Evolutionary conservation across 2,797 vertebrate species (phyloP).

Genomic region (Phrynocephalus vlangalii): DNA sequence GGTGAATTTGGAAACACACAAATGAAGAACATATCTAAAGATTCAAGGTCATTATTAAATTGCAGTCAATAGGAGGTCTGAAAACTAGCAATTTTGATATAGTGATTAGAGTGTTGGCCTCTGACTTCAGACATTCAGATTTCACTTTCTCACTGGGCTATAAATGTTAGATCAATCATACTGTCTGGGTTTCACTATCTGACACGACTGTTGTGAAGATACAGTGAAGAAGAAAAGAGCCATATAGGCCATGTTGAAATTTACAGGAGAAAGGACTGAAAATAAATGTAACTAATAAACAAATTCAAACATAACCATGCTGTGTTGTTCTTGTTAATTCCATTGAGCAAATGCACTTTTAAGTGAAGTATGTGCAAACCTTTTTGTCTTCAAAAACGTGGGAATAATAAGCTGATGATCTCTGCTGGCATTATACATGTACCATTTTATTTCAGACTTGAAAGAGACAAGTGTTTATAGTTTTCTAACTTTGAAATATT

Average conservation of each 20-base stretch:
- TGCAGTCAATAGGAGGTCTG: background rate
- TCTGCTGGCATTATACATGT: background rate
- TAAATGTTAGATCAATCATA: too few species aligned
- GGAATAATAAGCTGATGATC: background rate
- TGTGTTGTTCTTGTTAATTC: background rate
- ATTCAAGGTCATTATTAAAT: background rate
- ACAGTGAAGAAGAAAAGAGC: too few species aligned
- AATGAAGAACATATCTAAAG: background rate
- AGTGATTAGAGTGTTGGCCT: too few species aligned
- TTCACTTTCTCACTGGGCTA: too few species aligned
- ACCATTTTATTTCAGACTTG: background rate
- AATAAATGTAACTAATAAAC: too few species aligned
- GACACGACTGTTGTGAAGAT: too few species aligned
- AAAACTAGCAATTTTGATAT: background rate
- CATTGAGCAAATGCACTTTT: background rate
- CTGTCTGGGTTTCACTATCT: too few species aligned
- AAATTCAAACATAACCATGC: background rate
- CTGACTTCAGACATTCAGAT: too few species aligned
- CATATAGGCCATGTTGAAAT: too few species aligned
- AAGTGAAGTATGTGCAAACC: background rate
- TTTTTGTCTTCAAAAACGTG: conserved; percentile 1
- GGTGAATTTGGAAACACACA: background rate
- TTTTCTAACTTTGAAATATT: conserved; percentile 12
- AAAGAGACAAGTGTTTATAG: background rate
- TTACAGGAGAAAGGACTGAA: too few species aligned